A percentile compares a stretch with the other conserved stretches of the same genome.
Conservation (phyloP, 2,797 vertebrate genomes). For the Phrynocephalus vlangalii region DNA sequence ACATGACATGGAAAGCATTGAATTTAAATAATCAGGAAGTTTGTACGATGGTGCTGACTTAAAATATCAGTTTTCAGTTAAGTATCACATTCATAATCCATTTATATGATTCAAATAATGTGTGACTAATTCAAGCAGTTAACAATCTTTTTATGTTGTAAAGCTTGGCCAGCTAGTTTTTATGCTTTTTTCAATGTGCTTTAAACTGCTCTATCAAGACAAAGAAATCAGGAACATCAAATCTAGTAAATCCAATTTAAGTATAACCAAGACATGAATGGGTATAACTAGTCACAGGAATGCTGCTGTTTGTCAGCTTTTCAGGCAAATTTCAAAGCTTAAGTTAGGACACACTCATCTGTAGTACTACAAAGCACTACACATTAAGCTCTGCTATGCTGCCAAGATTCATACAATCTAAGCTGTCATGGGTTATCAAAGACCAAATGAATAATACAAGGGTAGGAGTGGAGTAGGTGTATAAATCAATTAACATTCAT, state of each 20-base stretch:
- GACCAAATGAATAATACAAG: neutral
- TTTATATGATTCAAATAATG: neutral
- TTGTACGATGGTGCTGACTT: neutral
- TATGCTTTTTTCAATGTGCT: neutral
- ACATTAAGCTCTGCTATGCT: slow-evolving; percentile 6
- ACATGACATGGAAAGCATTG: neutral
- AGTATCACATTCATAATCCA: neutral
- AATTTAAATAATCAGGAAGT: neutral
- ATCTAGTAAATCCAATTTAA: neutral
- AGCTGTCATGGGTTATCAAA: neutral
- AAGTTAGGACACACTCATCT: neutral
- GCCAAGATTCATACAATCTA: slow-evolving; percentile 14
- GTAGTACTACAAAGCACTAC: neutral
- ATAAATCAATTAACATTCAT: neutral
- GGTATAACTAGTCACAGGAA: neutral
- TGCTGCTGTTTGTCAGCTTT: neutral
- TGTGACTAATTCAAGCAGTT: neutral
- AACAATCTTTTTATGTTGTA: neutral
- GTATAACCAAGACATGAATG: neutral
- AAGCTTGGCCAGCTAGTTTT: neutral
- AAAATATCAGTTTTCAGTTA: neutral
- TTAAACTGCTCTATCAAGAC: neutral
- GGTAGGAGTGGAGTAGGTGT: neutral
- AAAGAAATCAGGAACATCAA: neutral
- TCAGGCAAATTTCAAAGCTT: neutral